These are phyloP conservation scores for Deilephila elpenor DNA, from an alignment of 2,888 invertebrate genomes.

Conservation along the genomic window DNA sequence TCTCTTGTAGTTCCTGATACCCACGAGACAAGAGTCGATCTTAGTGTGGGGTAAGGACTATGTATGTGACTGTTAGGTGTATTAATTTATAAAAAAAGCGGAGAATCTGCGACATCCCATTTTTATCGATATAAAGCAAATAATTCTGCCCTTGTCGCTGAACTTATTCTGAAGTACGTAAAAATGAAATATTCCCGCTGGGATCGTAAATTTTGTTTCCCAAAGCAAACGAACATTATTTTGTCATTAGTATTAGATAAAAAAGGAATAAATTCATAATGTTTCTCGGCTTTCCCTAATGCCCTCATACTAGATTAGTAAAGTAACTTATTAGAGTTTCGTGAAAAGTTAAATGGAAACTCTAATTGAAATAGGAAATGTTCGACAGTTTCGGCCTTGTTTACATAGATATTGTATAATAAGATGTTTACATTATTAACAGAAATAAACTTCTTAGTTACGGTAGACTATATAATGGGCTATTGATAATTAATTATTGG, in stretches of 20 bases:
- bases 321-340: not conserved
- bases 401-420: too few relatives aligned
- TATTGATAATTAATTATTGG: too few relatives aligned
- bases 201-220: slow-evolving; percentile 21
- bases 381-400: not conserved
- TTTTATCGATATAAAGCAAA: not conserved
- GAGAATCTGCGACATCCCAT: too few relatives aligned
- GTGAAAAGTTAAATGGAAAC: not conserved
- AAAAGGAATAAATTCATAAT: slow-evolving; percentile 13
- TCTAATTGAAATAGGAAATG: not conserved
- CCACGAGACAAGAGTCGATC: too few relatives aligned
- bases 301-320: not conserved
- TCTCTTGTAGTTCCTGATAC: too few relatives aligned
- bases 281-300: slow-evolving; percentile 4
- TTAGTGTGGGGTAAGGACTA: too few relatives aligned
- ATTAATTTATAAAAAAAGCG: too few relatives aligned
- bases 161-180: not conserved
- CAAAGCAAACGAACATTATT: slow-evolving; percentile 22
- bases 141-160: not conserved
- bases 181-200: slow-evolving; percentile 25
- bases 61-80: too few relatives aligned
- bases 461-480: too few relatives aligned
- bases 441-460: too few relatives aligned
- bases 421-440: too few relatives aligned
- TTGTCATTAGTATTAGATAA: slow-evolving; percentile 27